These are phyloP conservation scores for Trachelus stipa DNA, from an alignment of 2,888 invertebrate species.

Conservation along the genomic window DNA sequence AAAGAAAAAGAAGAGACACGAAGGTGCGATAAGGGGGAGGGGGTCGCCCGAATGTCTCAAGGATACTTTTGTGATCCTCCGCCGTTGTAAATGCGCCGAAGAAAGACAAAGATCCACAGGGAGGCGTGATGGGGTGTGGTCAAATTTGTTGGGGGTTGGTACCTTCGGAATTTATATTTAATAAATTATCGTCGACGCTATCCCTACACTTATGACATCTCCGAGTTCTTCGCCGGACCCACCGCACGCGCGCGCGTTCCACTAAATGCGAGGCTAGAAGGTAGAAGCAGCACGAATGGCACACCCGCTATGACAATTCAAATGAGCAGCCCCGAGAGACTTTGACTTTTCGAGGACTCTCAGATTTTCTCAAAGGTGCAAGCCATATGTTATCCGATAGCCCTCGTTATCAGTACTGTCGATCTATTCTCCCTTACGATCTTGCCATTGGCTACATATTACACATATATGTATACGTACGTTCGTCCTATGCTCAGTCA, in stretches of 20 bases:
- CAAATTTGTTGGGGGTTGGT: conserved; percentile 59
- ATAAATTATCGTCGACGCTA: conserved; percentile 50
- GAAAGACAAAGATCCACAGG: conserved; percentile 24
- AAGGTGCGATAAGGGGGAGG: too few relatives aligned
- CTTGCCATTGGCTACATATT: too few relatives aligned
- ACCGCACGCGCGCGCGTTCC: neutral
- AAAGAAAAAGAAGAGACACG: conserved; percentile 27
- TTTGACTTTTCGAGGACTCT: conserved; percentile 35
- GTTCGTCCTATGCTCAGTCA: too few relatives aligned
- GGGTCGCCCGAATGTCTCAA: conserved; percentile 7
- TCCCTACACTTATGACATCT: conserved; percentile 17
- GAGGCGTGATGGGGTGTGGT: conserved; percentile 61
- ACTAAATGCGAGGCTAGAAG: neutral
- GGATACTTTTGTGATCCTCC: neutral
- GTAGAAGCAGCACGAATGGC: conserved; percentile 18
- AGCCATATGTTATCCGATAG: neutral
- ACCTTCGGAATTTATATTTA: conserved; percentile 54
- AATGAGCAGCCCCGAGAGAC: conserved; percentile 32
- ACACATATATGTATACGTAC: too few relatives aligned
- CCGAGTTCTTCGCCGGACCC: conserved; percentile 6
- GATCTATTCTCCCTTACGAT: too few relatives aligned
- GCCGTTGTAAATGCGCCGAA: neutral
- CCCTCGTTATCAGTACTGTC: neutral
- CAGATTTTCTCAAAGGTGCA: conserved; percentile 39
- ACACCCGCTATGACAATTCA: conserved; percentile 38